phyloP scores from a whole-genome alignment of 1,140 invertebrate species.

The Homarus americanus region DNA sequence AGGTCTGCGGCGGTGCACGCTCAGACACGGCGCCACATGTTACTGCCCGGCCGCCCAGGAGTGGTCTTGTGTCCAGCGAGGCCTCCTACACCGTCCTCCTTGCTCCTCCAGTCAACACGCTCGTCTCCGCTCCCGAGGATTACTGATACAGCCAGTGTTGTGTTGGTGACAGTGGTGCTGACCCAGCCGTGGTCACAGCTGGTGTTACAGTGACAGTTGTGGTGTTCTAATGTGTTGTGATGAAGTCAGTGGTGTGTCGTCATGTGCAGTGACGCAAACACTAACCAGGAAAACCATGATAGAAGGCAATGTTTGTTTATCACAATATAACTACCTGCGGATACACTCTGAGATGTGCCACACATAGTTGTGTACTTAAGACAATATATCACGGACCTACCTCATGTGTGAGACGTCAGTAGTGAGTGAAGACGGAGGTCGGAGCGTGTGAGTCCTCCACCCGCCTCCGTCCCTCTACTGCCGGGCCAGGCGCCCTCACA shows the following conservation, averaged over 20 bases:
- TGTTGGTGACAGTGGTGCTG: neutral
- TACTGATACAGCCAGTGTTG: neutral
- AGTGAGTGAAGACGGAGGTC: neutral
- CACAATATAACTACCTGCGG: neutral
- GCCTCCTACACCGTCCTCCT: neutral
- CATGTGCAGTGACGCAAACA: neutral
- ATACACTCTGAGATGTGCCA: neutral
- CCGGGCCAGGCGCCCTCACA: neutral
- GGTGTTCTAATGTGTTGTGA: neutral
- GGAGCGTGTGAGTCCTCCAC: no score
- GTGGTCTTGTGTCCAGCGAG: neutral
- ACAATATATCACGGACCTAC: neutral
- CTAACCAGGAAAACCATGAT: neutral
- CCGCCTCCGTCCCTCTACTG: neutral
- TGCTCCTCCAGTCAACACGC: neutral
- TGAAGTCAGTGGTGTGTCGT: neutral
- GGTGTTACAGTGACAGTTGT: neutral
- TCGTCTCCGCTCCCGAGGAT: constrained; percentile 1
- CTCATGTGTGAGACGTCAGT: neutral
- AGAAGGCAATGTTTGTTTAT: neutral
- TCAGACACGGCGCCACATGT: constrained; percentile 53
- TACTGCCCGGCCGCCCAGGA: constrained; percentile 19
- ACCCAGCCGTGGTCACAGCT: neutral
- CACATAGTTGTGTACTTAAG: neutral
- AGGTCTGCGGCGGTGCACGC: constrained; percentile 36